These are phyloP conservation scores for Axis porcinus DNA, from an alignment of 2,113 vertebrate genomes.

Conservation along the genomic window DNA sequence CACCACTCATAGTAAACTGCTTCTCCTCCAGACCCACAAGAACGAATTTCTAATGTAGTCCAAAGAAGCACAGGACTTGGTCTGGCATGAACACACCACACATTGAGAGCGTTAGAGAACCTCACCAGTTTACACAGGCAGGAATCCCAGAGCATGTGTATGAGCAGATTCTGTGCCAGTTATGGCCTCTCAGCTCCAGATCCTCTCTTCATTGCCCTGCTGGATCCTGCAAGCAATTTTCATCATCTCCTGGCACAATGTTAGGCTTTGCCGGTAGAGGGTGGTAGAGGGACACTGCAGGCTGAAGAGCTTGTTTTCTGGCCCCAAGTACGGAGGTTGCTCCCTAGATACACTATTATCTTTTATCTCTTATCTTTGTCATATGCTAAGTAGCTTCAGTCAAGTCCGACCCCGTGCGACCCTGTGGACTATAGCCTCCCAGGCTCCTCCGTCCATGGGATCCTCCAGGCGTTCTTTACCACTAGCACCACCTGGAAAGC, in stretches of 20 bases:
- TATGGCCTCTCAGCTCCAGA: not conserved
- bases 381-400: not conserved
- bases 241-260: not conserved
- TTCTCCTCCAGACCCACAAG: not conserved
- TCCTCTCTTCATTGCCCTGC: not conserved
- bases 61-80: no score
- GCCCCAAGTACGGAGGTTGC: no score
- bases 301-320: not conserved
- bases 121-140: not conserved
- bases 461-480: not conserved
- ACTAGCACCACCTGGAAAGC: not conserved
- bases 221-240: not conserved
- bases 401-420: accelerated
- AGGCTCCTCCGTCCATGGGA: not conserved
- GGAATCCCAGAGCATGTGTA: not conserved
- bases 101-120: not conserved
- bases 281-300: not conserved
- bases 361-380: not conserved
- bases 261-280: not conserved
- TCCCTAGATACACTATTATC: not conserved
- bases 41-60: not conserved
- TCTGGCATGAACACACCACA: not conserved
- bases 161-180: not conserved
- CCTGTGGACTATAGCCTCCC: not conserved
- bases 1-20: not conserved